Conservation (phyloP, 2,888 invertebrate genomes). For the Syritta pipiens region DNA sequence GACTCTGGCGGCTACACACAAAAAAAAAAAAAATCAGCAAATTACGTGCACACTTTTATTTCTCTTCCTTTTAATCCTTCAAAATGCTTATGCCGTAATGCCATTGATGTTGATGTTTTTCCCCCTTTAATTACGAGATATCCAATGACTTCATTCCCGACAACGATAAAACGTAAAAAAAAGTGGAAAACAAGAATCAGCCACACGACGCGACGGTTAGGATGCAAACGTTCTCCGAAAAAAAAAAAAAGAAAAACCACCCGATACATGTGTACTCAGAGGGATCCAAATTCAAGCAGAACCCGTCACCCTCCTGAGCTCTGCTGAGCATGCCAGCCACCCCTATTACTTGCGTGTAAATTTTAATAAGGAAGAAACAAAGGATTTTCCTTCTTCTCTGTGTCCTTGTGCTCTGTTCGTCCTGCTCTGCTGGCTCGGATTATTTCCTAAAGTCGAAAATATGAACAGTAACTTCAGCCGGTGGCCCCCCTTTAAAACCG, state of each 20-base stretch:
- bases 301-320: slow-evolving; percentile 41
- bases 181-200: slow-evolving; percentile 4
- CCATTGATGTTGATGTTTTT: slow-evolving; percentile 51
- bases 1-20: no score
- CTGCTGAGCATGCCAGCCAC: slow-evolving; percentile 17
- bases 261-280: slow-evolving; percentile 6
- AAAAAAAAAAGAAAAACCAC: not conserved
- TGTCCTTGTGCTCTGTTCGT: not conserved
- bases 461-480: not conserved
- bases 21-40: not conserved
- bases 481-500: slow-evolving; percentile 8
- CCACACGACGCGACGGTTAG: no score
- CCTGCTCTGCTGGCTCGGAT: slow-evolving; percentile 1
- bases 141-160: slow-evolving; percentile 47
- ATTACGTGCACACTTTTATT: slow-evolving; percentile 14
- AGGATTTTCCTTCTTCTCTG: slow-evolving; percentile 21
- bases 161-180: not conserved
- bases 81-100: slow-evolving; percentile 57
- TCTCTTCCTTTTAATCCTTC: slow-evolving; percentile 54
- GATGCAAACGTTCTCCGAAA: slow-evolving; percentile 22
- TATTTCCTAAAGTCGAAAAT: not conserved
- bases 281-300: slow-evolving; percentile 32
- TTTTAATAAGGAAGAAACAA: slow-evolving; percentile 58
- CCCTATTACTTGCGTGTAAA: slow-evolving; percentile 59
- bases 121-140: slow-evolving; percentile 57